These are phyloP conservation scores for Podabrus alpinus DNA, from an alignment of 2,888 invertebrate species.

Conservation along the genomic window DNA sequence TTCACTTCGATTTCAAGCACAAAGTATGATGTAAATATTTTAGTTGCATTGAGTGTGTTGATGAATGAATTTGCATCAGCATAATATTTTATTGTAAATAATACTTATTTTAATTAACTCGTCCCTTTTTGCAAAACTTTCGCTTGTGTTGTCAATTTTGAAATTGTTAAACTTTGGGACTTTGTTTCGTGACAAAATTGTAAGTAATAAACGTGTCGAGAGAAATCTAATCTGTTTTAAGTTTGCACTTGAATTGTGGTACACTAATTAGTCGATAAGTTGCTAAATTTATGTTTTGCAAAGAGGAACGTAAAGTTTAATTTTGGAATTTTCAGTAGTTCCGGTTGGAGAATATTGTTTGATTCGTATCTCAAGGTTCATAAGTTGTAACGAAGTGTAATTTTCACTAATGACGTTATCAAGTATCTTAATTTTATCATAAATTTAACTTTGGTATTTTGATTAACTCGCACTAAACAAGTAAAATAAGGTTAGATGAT, in stretches of 20 bases:
- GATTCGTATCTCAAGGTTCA: background rate
- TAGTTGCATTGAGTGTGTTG: constrained; percentile 9
- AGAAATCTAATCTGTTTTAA: background rate
- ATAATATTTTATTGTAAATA: background rate
- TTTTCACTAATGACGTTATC: background rate
- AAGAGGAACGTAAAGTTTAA: background rate
- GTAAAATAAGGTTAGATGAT: constrained; percentile 40
- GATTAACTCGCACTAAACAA: background rate
- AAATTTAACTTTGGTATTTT: background rate
- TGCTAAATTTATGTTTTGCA: background rate
- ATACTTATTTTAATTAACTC: background rate
- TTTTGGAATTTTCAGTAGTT: background rate
- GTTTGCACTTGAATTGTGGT: background rate
- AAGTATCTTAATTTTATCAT: background rate
- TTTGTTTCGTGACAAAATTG: background rate
- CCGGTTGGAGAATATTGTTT: background rate
- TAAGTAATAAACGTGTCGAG: background rate
- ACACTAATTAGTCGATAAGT: background rate
- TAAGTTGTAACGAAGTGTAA: background rate
- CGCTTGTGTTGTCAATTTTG: background rate
- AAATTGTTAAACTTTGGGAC: background rate
- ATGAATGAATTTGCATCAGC: constrained; percentile 6
- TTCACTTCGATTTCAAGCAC: constrained; percentile 18
- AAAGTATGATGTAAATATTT: constrained; percentile 13
- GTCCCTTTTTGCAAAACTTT: background rate